Evolutionary conservation across 2,888 invertebrate genomes (phyloP).

Genomic region (Melinopterus prodromus): DNA sequence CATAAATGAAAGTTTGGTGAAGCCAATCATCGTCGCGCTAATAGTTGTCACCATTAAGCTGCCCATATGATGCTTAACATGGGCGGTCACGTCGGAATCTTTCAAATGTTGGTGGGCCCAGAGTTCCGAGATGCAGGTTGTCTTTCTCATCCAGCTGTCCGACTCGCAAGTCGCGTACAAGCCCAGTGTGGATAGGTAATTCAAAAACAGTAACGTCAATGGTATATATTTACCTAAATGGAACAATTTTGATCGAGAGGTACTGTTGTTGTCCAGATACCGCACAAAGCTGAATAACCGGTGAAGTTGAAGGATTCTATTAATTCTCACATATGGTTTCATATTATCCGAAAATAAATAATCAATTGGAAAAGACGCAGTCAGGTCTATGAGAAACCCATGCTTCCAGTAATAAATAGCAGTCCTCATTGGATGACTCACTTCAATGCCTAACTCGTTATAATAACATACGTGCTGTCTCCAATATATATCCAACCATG

Average conservation of each 20-base stretch:
- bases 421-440: slow-evolving; percentile 47
- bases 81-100: neutral
- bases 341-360: slow-evolving; percentile 8
- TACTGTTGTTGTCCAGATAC: slow-evolving; percentile 32
- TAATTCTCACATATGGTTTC: slow-evolving; percentile 33
- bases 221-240: slow-evolving; percentile 37
- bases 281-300: slow-evolving; percentile 37
- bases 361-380: slow-evolving; percentile 45
- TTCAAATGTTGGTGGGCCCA: slow-evolving; percentile 25
- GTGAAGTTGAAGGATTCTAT: slow-evolving; percentile 41
- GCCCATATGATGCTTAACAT: slow-evolving; percentile 22
- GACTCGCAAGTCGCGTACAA: slow-evolving; percentile 34
- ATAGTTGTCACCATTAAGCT: slow-evolving; percentile 26
- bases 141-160: neutral
- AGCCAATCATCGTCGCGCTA: slow-evolving; percentile 28
- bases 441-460: slow-evolving; percentile 43
- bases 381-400: slow-evolving; percentile 44
- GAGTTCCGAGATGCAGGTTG: slow-evolving; percentile 25
- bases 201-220: slow-evolving; percentile 27
- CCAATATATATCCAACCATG: slow-evolving; percentile 45
- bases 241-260: slow-evolving; percentile 25
- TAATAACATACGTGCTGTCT: slow-evolving; percentile 47
- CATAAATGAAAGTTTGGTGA: slow-evolving; percentile 18
- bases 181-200: slow-evolving; percentile 29
- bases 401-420: slow-evolving; percentile 46